Percentiles rank a stretch among this genome's conserved stretches.
Conservation (phyloP, 2,113 vertebrate genomes). For the Entelurus aequoreus region DNA sequence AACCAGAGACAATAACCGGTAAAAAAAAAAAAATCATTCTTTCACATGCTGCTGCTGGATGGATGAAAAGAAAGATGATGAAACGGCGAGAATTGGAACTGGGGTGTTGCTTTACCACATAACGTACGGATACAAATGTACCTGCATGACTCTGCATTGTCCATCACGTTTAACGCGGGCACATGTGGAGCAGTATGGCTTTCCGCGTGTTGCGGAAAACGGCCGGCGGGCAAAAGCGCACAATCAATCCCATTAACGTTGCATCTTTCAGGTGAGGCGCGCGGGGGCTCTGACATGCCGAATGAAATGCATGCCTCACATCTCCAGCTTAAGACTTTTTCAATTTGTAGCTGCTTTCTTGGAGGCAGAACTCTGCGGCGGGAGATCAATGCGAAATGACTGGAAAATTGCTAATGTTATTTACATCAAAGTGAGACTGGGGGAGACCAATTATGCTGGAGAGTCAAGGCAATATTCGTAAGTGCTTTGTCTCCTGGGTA, state of each 20-base stretch:
- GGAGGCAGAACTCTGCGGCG: constrained; percentile 43
- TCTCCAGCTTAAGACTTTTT: constrained; percentile 49
- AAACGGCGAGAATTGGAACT: constrained; percentile 21
- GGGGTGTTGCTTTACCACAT: constrained; percentile 20
- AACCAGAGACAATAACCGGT: constrained; percentile 10
- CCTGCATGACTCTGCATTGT: constrained; percentile 7
- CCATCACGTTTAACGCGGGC: constrained; percentile 17
- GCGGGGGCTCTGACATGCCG: constrained; percentile 33
- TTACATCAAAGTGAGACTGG: constrained; percentile 65
- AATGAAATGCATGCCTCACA: constrained; percentile 51
- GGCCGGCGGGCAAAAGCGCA: constrained; percentile 30
- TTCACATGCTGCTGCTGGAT: constrained; percentile 3
- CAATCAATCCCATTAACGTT: constrained; percentile 52
- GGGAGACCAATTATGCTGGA: constrained; percentile 60
- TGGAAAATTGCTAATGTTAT: constrained; percentile 66
- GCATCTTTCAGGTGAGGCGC: constrained; percentile 44
- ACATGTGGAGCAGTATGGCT: constrained; percentile 9
- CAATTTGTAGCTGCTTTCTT: constrained; percentile 56
- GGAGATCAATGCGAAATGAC: constrained; percentile 61
- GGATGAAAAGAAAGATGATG: constrained; percentile 21
- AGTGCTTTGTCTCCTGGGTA: constrained; percentile 45
- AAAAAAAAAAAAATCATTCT: constrained; percentile 25
- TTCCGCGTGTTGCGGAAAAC: constrained; percentile 30
- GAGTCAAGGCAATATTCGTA: constrained; percentile 54
- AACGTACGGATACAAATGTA: constrained; percentile 20